These are phyloP conservation scores for Bombus pascuorum DNA, from an alignment of 1,140 invertebrate genomes.

Conservation along the genomic window DNA sequence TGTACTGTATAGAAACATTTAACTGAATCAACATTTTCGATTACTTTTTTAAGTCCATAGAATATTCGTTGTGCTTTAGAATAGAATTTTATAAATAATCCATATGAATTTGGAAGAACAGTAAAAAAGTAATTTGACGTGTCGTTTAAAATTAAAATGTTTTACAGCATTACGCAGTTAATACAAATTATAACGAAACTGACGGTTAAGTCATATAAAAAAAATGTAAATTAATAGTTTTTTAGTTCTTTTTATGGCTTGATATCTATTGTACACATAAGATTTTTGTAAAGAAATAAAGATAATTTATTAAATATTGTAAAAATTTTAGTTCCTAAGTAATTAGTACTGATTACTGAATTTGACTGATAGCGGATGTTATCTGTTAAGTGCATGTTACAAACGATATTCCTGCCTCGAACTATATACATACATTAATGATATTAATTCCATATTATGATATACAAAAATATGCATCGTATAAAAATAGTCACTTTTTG, in stretches of 20 bases:
- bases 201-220: slow-evolving; percentile 54
- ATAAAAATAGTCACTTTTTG: slow-evolving; percentile 36
- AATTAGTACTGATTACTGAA: slow-evolving; percentile 42
- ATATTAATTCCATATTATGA: slow-evolving; percentile 39
- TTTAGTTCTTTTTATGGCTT: slow-evolving; percentile 63
- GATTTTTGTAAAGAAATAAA: slow-evolving; percentile 74
- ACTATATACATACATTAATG: slow-evolving; percentile 9
- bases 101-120: not conserved
- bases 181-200: slow-evolving; percentile 30
- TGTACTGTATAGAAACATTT: slow-evolving; percentile 26
- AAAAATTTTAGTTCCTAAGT: slow-evolving; percentile 61
- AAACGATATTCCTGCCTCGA: slow-evolving; percentile 41
- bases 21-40: slow-evolving; percentile 16
- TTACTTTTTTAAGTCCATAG: slow-evolving; percentile 49
- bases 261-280: slow-evolving; percentile 65
- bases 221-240: slow-evolving; percentile 40
- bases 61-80: not conserved
- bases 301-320: slow-evolving; percentile 74
- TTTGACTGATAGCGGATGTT: slow-evolving; percentile 39
- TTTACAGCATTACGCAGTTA: slow-evolving; percentile 3
- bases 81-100: slow-evolving; percentile 24
- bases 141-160: not conserved
- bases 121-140: not conserved
- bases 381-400: slow-evolving; percentile 6
- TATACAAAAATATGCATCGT: slow-evolving; percentile 36